Percentiles rank a stretch among this genome's conserved stretches.
These are phyloP conservation scores for Chionomys nivalis DNA, from an alignment of 2,113 vertebrate species.

Conservation along the genomic window DNA sequence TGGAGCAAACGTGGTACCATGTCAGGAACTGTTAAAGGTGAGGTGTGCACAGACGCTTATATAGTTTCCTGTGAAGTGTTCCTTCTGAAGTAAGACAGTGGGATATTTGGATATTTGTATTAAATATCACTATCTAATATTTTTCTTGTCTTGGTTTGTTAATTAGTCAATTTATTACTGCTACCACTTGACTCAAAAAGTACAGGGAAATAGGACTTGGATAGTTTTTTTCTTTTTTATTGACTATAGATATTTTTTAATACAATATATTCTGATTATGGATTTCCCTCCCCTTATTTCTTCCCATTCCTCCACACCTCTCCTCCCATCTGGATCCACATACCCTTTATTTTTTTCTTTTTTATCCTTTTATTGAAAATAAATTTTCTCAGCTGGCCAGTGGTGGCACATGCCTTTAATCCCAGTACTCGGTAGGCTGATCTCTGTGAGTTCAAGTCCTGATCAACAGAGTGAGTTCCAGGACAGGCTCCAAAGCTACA, in stretches of 20 bases:
- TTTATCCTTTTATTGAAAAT: background rate
- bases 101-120: background rate
- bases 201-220: background rate
- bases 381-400: too few relatives aligned
- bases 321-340: background rate
- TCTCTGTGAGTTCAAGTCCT: too few relatives aligned
- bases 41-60: background rate
- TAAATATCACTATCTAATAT: background rate
- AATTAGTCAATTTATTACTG: background rate
- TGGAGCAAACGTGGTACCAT: background rate
- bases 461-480: too few relatives aligned
- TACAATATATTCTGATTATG: background rate
- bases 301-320: background rate
- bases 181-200: background rate
- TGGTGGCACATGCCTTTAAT: too few relatives aligned
- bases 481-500: too few relatives aligned
- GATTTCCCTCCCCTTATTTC: background rate
- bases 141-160: constrained; percentile 14
- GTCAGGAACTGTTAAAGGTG: background rate
- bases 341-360: background rate
- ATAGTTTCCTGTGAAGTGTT: background rate
- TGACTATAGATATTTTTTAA: background rate
- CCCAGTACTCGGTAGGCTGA: too few relatives aligned
- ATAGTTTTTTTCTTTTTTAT: background rate
- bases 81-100: background rate